Evolutionary conservation across 2,113 vertebrate species (phyloP).

Genomic region (Eira barbara): DNA sequence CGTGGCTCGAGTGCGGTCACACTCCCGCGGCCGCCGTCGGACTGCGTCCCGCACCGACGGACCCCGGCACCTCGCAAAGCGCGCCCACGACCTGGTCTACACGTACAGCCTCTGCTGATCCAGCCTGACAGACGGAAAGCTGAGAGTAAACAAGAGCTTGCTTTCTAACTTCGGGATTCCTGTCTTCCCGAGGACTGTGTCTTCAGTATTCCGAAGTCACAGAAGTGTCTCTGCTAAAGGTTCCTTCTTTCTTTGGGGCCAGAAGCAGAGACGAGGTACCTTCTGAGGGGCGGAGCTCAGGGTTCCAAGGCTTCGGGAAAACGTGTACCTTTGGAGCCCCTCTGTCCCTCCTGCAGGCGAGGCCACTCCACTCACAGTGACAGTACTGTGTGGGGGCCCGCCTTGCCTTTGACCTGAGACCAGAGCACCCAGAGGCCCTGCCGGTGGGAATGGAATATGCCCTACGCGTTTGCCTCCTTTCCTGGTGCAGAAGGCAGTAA

Average conservation of each 20-base stretch:
- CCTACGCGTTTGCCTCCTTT: background rate
- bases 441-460: background rate
- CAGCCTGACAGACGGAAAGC: fast-evolving
- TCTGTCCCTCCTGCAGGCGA: background rate
- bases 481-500: no score
- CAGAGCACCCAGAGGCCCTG: background rate
- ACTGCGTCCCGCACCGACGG: fast-evolving
- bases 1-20: fast-evolving
- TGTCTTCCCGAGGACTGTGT: background rate
- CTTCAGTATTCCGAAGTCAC: background rate
- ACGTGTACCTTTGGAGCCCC: fast-evolving
- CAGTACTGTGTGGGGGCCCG: fast-evolving
- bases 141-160: fast-evolving
- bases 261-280: background rate
- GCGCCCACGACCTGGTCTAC: fast-evolving
- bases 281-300: background rate
- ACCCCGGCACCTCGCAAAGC: fast-evolving
- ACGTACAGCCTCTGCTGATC: fast-evolving
- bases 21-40: background rate
- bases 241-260: background rate
- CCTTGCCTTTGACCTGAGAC: background rate
- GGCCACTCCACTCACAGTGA: background rate
- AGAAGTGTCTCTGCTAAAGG: fast-evolving
- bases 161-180: background rate
- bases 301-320: background rate